Percentiles rank a stretch among this genome's conserved stretches.
phyloP scores from a whole-genome alignment of 2,797 vertebrate genomes.

The Phataginus tetradactyla region DNA sequence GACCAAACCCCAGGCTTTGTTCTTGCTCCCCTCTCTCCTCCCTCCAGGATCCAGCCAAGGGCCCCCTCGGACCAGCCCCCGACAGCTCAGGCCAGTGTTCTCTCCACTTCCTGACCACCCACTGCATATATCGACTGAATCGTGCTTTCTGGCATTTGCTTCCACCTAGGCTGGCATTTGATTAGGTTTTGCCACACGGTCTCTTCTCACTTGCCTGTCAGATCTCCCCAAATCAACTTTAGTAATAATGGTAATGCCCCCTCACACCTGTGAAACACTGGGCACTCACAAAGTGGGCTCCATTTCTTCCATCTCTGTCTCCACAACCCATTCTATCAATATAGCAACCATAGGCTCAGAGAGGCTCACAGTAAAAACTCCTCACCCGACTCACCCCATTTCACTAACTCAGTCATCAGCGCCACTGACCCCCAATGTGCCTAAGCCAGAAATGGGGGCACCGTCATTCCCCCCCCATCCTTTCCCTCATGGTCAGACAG shows the following conservation, averaged over 20 bases:
- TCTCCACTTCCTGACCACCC: slow-evolving; percentile 31
- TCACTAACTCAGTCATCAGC: neutral
- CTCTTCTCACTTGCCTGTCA: slow-evolving; percentile 39
- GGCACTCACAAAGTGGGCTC: neutral
- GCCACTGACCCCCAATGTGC: neutral
- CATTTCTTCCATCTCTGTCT: neutral
- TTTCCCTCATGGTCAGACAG: neutral
- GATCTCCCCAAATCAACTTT: slow-evolving; percentile 15
- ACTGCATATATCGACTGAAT: neutral
- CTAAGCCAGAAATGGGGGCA: neutral
- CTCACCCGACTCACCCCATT: neutral
- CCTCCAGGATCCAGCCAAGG: neutral
- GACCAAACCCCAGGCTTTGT: neutral
- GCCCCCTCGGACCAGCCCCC: neutral
- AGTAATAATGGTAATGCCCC: neutral
- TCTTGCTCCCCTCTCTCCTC: neutral
- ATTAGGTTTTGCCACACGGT: slow-evolving; percentile 31
- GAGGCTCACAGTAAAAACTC: neutral
- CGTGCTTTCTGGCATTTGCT: slow-evolving; percentile 15
- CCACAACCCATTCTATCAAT: neutral
- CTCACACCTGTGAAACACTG: neutral
- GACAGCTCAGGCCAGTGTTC: neutral
- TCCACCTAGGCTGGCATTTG: slow-evolving; percentile 8
- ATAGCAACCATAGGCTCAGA: neutral
- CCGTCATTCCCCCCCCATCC: neutral